Percentiles rank a stretch among this genome's conserved stretches.
Conservation (phyloP, 1,140 invertebrate genomes). For the Danaus melanippus region DNA sequence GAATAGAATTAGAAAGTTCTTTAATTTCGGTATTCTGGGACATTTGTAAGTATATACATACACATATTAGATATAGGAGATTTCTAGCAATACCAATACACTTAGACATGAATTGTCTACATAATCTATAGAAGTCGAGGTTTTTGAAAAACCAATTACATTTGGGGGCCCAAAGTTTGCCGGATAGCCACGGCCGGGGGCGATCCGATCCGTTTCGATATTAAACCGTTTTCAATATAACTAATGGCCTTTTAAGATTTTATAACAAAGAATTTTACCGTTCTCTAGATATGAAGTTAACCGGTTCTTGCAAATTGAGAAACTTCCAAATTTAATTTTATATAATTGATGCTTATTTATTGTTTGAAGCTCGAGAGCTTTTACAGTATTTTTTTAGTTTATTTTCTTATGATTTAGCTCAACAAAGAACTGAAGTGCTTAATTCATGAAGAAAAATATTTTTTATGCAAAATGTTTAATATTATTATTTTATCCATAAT, state of each 20-base stretch:
- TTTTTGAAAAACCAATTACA: conserved; percentile 41
- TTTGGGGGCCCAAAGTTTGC: conserved; percentile 28
- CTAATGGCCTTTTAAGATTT: conserved; percentile 43
- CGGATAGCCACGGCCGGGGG: conserved; percentile 23
- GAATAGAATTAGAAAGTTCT: too few relatives aligned
- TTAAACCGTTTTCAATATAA: conserved; percentile 46
- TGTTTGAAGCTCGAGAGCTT: not conserved
- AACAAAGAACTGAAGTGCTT: too few relatives aligned
- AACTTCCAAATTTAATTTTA: conserved; percentile 31
- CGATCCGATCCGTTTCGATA: conserved; percentile 31
- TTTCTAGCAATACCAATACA: conserved; percentile 1
- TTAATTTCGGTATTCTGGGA: too few relatives aligned
- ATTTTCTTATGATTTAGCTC: too few relatives aligned
- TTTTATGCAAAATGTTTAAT: too few relatives aligned
- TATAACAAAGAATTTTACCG: conserved; percentile 36
- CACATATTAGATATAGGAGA: not conserved
- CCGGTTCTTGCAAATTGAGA: conserved; percentile 29
- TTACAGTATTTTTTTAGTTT: not conserved
- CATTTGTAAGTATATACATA: too few relatives aligned
- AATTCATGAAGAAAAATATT: too few relatives aligned
- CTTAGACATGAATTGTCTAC: too few relatives aligned
- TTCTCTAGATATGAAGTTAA: conserved; percentile 14
- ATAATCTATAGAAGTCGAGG: conserved; percentile 12
- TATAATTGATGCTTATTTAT: conserved; percentile 23
- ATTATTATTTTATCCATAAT: too few relatives aligned